Percentiles rank a stretch among this genome's conserved stretches.
Conservation (phyloP, 1,140 invertebrate species). For the Philotrypesis tridentata region DNA sequence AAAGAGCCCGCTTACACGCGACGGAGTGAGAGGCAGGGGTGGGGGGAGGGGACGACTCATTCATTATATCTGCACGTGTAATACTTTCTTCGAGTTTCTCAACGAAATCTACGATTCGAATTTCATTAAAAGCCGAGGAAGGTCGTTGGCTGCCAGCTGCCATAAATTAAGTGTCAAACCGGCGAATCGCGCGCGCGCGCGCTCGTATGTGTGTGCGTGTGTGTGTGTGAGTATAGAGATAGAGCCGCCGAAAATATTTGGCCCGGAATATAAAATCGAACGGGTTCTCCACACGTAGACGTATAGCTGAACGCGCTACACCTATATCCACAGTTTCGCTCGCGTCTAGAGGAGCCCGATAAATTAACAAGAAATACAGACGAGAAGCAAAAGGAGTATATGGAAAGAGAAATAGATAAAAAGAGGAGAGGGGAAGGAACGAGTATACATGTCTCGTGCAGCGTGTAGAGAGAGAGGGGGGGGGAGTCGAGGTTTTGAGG, state of each 20-base stretch:
- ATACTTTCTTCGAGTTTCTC: conserved; percentile 48
- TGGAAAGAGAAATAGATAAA: background rate
- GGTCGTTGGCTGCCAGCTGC: conserved; percentile 29
- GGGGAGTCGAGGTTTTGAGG: background rate
- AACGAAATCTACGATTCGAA: conserved; percentile 45
- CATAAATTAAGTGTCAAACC: conserved; percentile 40
- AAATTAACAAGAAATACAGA: conserved; percentile 48
- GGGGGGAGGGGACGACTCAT: background rate
- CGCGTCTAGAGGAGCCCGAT: conserved; percentile 20
- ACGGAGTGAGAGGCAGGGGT: no score
- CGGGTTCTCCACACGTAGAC: conserved; percentile 24
- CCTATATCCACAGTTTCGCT: background rate
- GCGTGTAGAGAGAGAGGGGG: background rate
- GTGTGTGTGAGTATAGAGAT: no score
- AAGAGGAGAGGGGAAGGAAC: conserved; percentile 29
- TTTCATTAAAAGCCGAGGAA: conserved; percentile 40
- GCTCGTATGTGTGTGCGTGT: no score
- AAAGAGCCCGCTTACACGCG: background rate
- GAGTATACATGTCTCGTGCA: conserved; percentile 44
- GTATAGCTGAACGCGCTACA: background rate
- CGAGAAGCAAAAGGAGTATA: conserved; percentile 13
- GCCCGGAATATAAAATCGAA: conserved; percentile 44
- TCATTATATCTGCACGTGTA: conserved; percentile 39
- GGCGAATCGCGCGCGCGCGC: background rate
- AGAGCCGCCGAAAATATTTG: conserved; percentile 35